Evolutionary conservation across 2,797 vertebrate species (phyloP), one percentile per base, ranked within the genome.

Genomic region (Knipowitschia caucasica): DNA sequence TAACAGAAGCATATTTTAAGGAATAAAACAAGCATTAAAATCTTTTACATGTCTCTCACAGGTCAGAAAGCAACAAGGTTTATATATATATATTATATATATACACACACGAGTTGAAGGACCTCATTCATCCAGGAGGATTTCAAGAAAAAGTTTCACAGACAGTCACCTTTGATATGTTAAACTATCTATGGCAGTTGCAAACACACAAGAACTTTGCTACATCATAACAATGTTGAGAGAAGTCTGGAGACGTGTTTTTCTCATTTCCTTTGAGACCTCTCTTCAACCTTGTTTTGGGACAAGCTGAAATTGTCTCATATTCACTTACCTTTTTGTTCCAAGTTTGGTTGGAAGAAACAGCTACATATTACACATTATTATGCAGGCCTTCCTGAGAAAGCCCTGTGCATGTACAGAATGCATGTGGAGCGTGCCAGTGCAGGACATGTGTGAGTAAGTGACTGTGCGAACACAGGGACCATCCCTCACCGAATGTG

Each of bases 401-500:
- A 52, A 8, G 31, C 23, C 23, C 45, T 2, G 50, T 60, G 43
- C 59, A 29, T 60, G 46, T 34, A 10, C 31, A 46, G 47, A 24
- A 47, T 38, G 53, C 7, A 27, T 52, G 38, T 47, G 31, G 51
- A 38, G 43, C 35, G 17, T 39, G 31, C 26, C 38, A 36, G 50
- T 47, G 34, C 51, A 34, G 7, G 42, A 43, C 64, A 35, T 67
- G 53, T 61, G 62, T 64, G 50, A 56, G 56, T 56, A 60, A 60
- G 72, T 78, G 54, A 67, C 23, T 61, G 79, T 87, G 76, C 50
- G 53, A 56, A 73, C 75, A 81, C 78, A 82, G 64, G 56, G 75
- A 78, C 75, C 47, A 62, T 75, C 94, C 94, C 96, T 98, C 93
- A 99, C 96, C 96, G 95, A 85, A 86, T 85, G 91, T 99, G 92